These are phyloP conservation scores for Synanthedon vespiformis DNA, from an alignment of 2,888 invertebrate species.

Conservation along the genomic window DNA sequence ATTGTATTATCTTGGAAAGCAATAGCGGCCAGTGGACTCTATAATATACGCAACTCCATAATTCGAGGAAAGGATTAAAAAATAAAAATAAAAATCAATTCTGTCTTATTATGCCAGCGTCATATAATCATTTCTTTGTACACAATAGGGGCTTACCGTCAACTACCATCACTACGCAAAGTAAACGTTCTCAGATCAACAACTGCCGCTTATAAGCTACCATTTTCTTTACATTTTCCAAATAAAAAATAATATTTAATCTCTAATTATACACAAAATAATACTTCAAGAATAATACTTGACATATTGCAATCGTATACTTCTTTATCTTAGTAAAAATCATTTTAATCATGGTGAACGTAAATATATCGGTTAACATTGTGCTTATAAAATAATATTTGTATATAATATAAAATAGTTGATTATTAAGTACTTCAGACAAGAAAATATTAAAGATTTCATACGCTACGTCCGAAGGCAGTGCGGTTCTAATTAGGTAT, in stretches of 20 bases:
- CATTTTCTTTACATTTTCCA: constrained; percentile 49
- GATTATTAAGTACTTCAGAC: not conserved
- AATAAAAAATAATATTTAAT: constrained; percentile 55
- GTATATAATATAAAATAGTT: not conserved
- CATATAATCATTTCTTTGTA: constrained; percentile 68
- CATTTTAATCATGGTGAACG: constrained; percentile 29
- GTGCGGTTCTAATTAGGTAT: too few relatives aligned
- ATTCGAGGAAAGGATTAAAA: constrained; percentile 3
- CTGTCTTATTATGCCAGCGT: constrained; percentile 39
- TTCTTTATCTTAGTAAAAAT: constrained; percentile 27
- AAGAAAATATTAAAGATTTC: not conserved
- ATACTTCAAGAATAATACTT: constrained; percentile 67
- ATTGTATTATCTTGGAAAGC: too few relatives aligned
- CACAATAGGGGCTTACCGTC: constrained; percentile 44
- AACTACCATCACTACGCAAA: constrained; percentile 59
- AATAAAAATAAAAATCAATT: constrained; percentile 20
- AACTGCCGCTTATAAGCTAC: constrained; percentile 51
- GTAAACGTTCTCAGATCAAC: constrained; percentile 49
- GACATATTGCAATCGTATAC: constrained; percentile 57
- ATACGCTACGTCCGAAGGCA: not conserved
- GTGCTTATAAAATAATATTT: not conserved
- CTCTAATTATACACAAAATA: constrained; percentile 58
- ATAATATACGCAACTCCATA: too few relatives aligned
- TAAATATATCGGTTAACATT: constrained; percentile 24
- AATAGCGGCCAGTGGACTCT: too few relatives aligned